A percentile compares a stretch with the other conserved stretches of the same genome.
Conservation (phyloP, 2,797 vertebrate species). For the Sebastes trivittatus region DNA sequence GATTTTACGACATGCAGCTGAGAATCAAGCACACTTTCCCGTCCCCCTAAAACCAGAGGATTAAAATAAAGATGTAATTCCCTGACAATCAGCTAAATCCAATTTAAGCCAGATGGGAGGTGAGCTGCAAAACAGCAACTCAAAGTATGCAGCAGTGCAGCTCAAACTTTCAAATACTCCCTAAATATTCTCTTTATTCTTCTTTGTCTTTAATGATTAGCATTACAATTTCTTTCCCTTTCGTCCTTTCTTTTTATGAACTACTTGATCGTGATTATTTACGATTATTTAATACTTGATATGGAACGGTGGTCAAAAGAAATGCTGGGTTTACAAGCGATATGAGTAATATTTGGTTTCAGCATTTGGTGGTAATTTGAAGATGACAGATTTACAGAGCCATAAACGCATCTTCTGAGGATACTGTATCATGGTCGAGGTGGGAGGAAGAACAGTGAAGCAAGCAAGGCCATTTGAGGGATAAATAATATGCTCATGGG, state of each 20-base stretch:
- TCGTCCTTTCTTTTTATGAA: conserved; percentile 6
- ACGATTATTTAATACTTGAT: conserved; percentile 2
- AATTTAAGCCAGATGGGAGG: conserved; percentile 62
- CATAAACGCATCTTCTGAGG: conserved; percentile 68
- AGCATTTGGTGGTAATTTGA: conserved; percentile 52
- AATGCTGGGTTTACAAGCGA: conserved; percentile 11
- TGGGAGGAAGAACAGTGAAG: conserved; percentile 37
- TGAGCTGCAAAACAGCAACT: conserved; percentile 6
- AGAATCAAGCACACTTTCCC: conserved; percentile 66
- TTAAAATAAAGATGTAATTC: conserved; percentile 76
- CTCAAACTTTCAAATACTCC: conserved; percentile 35
- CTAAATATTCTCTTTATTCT: conserved; percentile 36
- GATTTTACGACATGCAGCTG: conserved; percentile 76
- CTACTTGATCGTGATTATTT: conserved; percentile 2
- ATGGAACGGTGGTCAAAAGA: background rate
- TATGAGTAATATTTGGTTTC: conserved; percentile 46
- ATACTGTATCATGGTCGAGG: conserved; percentile 40
- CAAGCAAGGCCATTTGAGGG: conserved; percentile 38
- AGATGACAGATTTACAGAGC: conserved; percentile 74
- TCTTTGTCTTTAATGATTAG: conserved; percentile 14
- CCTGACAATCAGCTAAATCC: conserved; percentile 60
- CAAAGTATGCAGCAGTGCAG: conserved; percentile 1
- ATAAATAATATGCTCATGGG: conserved; percentile 65
- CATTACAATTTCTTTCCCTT: background rate
- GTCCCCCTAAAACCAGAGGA: conserved; percentile 52